Base-by-base conservation (phyloP, 1,140 invertebrate genomes). In the Octopus bimaculoides region DNA sequence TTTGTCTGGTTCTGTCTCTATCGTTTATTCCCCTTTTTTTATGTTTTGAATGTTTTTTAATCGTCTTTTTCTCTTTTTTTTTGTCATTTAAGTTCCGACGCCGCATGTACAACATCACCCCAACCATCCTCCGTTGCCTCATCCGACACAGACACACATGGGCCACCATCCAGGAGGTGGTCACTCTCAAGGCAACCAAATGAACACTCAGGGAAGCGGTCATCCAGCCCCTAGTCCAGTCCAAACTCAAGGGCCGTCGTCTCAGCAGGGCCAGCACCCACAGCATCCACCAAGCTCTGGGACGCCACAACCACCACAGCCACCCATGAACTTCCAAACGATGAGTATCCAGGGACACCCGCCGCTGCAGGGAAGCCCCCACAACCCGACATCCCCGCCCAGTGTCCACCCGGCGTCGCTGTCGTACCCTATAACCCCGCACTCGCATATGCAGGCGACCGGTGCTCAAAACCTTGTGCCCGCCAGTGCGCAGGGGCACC, bases 191-290 rank as follows among this genome's bases (percentile, higher is more conserved):
- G 52, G 74, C 17, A 53, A 53, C 17, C 74, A 75, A 53, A 75
- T 75, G 7, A 75, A 75, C 52, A 53, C 74, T 75, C 74, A 75
- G 74, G 74, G 74, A 75, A 53, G 74, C 17, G 74, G 74, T 14
- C 74, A 75, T 53, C 74, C 74, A 53, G 26, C 74, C 26, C 74
- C 17, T 17, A 75, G 74, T 75, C 74, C 74, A 41, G 74, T 75
- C 17, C 74, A 75, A 75, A 75, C 74, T 14, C 74, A 75, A 75
- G 74, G 74, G 20, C 74, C 74, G 17, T 75, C 74, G 52, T 75
- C 74, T 14, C 74, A 75, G 41, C 74, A 75, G 41, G 41, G 74
- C 74, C 74, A 52, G 17, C 74, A 75, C 52, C 74, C 74, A 53
- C 74, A 75, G 26, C 74, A 75, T 14, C 74, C 74, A 41, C 74